Percentiles rank a stretch among this genome's conserved stretches.
These are phyloP conservation scores for Chloroceryle aenea DNA, from an alignment of 2,113 vertebrate species.

Conservation along the genomic window DNA sequence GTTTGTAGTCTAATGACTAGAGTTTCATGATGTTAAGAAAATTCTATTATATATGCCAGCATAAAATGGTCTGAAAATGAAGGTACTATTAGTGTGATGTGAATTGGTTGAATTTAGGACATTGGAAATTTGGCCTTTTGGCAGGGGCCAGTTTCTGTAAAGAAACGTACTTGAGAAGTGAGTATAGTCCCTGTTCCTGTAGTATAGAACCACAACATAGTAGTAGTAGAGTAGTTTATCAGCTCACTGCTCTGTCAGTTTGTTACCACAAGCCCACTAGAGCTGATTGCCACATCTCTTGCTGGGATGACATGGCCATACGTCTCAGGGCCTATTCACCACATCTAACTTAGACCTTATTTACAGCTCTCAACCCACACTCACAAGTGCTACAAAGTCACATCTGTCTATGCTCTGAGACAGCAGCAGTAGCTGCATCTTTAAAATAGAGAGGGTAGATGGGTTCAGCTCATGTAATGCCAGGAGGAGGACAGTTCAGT, in stretches of 20 bases:
- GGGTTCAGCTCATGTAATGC: neutral
- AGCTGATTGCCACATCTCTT: neutral
- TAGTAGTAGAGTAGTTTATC: neutral
- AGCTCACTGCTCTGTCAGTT: fast-evolving
- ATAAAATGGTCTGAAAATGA: neutral
- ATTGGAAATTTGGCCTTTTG: neutral
- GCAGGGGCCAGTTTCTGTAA: neutral
- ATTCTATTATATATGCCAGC: neutral
- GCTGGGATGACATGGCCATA: neutral
- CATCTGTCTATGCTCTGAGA: neutral
- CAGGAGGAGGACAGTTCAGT: neutral
- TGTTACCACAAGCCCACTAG: neutral
- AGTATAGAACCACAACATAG: neutral
- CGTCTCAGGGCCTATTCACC: neutral
- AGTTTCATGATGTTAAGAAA: neutral
- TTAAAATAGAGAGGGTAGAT: neutral
- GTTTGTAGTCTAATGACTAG: neutral
- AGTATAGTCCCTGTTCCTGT: neutral
- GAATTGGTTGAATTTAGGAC: neutral
- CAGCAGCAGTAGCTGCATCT: neutral
- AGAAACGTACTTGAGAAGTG: neutral
- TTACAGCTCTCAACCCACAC: neutral
- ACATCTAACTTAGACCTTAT: neutral
- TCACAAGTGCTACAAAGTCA: neutral
- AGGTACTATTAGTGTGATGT: neutral